phyloP scores from a whole-genome alignment of 2,797 vertebrate species.

The Furcifer pardalis region DNA sequence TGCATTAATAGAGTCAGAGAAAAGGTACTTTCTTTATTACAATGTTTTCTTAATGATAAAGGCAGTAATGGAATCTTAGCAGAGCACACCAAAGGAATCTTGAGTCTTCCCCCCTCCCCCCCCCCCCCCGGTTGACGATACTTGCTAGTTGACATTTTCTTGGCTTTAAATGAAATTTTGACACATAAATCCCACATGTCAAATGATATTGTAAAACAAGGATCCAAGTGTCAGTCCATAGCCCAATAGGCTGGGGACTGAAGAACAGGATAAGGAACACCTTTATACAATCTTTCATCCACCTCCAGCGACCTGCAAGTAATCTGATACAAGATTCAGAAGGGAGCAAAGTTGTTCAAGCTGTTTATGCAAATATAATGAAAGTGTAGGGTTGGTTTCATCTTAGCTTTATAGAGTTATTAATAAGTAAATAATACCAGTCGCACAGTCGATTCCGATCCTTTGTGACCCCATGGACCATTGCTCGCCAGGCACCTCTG shows the following conservation, averaged over 20 bases:
- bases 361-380: slow-evolving; percentile 58
- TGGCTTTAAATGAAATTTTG: slow-evolving; percentile 81
- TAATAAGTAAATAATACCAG: slow-evolving; percentile 72
- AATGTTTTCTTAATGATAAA: slow-evolving; percentile 83
- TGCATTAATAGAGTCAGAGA: slow-evolving; percentile 77
- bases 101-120: slow-evolving; percentile 58
- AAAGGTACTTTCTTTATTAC: slow-evolving; percentile 78
- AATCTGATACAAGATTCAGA: slow-evolving; percentile 78
- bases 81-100: slow-evolving; percentile 69
- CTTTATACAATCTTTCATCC: slow-evolving; percentile 80
- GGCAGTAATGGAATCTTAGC: slow-evolving; percentile 73
- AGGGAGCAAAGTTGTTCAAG: slow-evolving; percentile 71
- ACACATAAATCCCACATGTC: slow-evolving; percentile 83
- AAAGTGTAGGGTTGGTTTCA: slow-evolving; percentile 67
- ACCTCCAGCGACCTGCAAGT: slow-evolving; percentile 81
- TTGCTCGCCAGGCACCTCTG: too few species aligned
- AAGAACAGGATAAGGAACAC: slow-evolving; percentile 75
- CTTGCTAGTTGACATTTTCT: slow-evolving; percentile 84
- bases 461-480: too few species aligned
- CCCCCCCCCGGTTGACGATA: slow-evolving; percentile 64
- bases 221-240: slow-evolving; percentile 83
- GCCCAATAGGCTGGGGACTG: slow-evolving; percentile 74
- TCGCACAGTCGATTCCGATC: too few species aligned
- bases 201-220: slow-evolving; percentile 88
- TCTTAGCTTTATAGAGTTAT: slow-evolving; percentile 72